phyloP scores from a whole-genome alignment of 2,113 vertebrate species.

The Zosterops pallidus region DNA sequence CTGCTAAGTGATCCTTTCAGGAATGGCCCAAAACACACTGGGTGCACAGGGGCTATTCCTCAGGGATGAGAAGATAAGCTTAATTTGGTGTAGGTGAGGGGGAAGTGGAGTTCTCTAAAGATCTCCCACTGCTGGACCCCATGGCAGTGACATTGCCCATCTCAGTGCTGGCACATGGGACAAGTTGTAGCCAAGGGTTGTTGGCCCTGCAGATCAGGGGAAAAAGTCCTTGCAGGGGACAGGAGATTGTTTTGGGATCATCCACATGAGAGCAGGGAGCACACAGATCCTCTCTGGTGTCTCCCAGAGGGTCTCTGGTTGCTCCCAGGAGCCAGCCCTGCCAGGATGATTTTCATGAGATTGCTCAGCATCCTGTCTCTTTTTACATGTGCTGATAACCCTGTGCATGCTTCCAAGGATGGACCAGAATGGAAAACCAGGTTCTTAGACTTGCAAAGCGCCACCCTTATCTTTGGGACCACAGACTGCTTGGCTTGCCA shows the following conservation, averaged over 20 bases:
- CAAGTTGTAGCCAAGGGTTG: background rate
- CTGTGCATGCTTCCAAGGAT: accelerated
- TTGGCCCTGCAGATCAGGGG: accelerated
- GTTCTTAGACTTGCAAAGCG: background rate
- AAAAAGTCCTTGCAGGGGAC: background rate
- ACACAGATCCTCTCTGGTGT: background rate
- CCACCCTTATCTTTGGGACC: accelerated
- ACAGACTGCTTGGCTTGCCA: accelerated
- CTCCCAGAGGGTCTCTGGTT: accelerated
- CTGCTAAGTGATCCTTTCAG: background rate
- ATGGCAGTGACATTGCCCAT: accelerated
- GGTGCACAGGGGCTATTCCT: background rate
- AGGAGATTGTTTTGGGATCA: background rate
- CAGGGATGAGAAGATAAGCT: background rate
- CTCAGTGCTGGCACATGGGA: background rate
- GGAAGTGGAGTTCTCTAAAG: background rate
- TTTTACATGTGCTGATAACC: background rate
- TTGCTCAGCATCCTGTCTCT: background rate
- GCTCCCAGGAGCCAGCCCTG: background rate
- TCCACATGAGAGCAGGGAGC: background rate
- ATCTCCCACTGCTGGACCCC: accelerated
- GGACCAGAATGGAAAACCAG: background rate
- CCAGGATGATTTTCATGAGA: no score
- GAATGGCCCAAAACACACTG: accelerated
- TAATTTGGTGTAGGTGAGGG: accelerated